phyloP scores from a whole-genome alignment of 2,797 vertebrate species.

The Pygocentrus nattereri region DNA sequence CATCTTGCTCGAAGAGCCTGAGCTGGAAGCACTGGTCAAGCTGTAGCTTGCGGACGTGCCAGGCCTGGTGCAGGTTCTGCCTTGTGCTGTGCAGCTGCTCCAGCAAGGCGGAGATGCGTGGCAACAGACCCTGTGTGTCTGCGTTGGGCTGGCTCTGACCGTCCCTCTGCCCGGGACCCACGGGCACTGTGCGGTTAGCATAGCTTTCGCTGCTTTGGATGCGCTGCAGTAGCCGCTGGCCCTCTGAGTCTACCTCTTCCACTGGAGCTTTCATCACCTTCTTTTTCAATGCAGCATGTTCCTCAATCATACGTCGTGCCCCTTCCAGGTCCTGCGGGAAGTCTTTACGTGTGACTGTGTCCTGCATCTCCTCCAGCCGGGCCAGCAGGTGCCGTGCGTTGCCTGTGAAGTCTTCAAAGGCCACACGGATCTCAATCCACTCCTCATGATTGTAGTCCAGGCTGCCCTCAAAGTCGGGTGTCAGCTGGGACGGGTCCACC shows the following conservation, averaged over 20 bases:
- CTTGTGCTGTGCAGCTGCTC: constrained; percentile 95
- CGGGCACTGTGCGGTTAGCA: constrained; percentile 89
- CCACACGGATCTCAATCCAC: constrained; percentile 98
- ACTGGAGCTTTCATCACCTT: constrained; percentile 97
- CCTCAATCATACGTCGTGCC: constrained; percentile 95
- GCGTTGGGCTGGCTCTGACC: constrained; percentile 82
- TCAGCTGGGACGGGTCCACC: constrained; percentile 97
- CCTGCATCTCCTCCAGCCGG: constrained; percentile 96
- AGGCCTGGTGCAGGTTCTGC: constrained; percentile 96
- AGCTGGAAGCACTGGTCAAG: constrained; percentile 99
- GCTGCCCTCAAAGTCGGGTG: constrained; percentile 95
- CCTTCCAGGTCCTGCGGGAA: constrained; percentile 96
- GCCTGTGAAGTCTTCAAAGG: constrained; percentile 97
- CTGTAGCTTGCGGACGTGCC: constrained; percentile 96
- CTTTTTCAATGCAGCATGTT: constrained; percentile 94
- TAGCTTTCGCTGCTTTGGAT: constrained; percentile 97
- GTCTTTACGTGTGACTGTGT: constrained; percentile 94
- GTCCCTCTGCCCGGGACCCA: constrained; percentile 60
- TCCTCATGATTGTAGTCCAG: constrained; percentile 99
- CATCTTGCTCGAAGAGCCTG: constrained; percentile 96
- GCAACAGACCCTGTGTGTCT: constrained; percentile 94
- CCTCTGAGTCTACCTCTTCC: constrained; percentile 96
- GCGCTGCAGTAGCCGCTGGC: constrained; percentile 92
- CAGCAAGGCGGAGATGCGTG: constrained; percentile 92
- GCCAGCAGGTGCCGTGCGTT: constrained; percentile 94